Evolutionary conservation across 30 jellyfish, hydroid and myxozoan species (phyloP).

Genomic region (Rhopilema esculentum): DNA sequence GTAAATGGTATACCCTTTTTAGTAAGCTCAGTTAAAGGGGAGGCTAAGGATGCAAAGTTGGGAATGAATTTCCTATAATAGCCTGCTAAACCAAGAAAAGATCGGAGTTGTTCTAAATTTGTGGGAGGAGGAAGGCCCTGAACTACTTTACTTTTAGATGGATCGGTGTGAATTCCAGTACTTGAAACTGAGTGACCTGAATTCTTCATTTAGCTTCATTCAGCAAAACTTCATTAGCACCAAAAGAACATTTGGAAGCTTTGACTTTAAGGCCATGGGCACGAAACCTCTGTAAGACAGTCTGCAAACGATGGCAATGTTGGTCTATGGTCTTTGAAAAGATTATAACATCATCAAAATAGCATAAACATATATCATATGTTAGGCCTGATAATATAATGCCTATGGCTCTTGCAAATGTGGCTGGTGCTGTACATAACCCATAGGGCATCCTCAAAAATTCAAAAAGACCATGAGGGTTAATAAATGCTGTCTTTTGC

Average conservation of each 20-base stretch:
- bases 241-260: conserved; percentile 62
- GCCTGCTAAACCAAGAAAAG: conserved; percentile 59
- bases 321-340: conserved; percentile 13
- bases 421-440: conserved; percentile 40
- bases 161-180: conserved; percentile 49
- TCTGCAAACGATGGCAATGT: conserved; percentile 30
- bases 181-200: conserved; percentile 45
- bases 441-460: conserved; percentile 29
- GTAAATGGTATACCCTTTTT: conserved; percentile 15
- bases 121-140: conserved; percentile 11
- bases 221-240: conserved; percentile 33
- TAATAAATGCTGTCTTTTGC: conserved; percentile 43
- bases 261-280: conserved; percentile 38
- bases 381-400: conserved; percentile 45
- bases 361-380: conserved; percentile 30
- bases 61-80: conserved; percentile 45
- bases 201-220: too few species aligned
- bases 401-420: conserved; percentile 38
- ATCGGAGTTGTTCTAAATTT: conserved; percentile 28
- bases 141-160: conserved; percentile 27
- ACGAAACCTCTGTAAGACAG: conserved; percentile 38
- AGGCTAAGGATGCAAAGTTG: conserved; percentile 44
- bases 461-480: conserved; percentile 29
- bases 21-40: conserved; percentile 50
- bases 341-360: conserved; percentile 56